Conservation (phyloP, 2,888 invertebrate genomes). For the Himalopsyche anomala region DNA sequence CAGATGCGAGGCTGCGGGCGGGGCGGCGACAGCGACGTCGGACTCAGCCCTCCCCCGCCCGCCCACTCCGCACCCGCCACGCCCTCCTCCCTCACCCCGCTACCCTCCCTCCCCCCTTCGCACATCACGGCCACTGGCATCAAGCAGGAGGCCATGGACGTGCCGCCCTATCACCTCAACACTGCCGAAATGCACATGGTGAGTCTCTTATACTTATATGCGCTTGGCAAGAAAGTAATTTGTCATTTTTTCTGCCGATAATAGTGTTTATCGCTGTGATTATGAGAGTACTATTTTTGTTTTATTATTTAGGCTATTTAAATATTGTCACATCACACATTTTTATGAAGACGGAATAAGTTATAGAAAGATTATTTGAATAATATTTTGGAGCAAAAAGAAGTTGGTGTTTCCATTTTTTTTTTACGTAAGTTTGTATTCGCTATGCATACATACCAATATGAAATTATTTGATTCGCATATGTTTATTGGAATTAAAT, state of each 20-base stretch:
- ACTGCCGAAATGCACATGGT: slow-evolving; percentile 71
- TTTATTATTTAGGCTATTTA: too few species aligned
- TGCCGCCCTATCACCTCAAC: slow-evolving; percentile 72
- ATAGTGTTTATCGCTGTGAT: too few species aligned
- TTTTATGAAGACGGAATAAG: too few species aligned
- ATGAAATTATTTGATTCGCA: too few species aligned
- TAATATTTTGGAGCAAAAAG: too few species aligned
- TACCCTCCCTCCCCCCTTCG: slow-evolving; percentile 76
- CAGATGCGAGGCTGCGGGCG: slow-evolving; percentile 70
- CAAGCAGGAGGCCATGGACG: slow-evolving; percentile 81
- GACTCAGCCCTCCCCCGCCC: slow-evolving; percentile 70
- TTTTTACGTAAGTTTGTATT: too few species aligned
- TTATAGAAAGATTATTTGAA: too few species aligned
- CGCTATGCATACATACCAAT: too few species aligned
- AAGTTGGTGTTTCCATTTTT: too few species aligned
- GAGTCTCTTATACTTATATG: slow-evolving; percentile 49
- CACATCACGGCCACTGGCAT: slow-evolving; percentile 76
- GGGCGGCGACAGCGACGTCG: slow-evolving; percentile 73
- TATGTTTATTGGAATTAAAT: too few species aligned
- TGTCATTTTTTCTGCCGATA: not conserved
- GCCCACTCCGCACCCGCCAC: slow-evolving; percentile 72
- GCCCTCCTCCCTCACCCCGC: slow-evolving; percentile 71
- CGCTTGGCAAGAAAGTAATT: not conserved
- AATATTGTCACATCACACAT: too few species aligned
- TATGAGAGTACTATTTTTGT: too few species aligned